Evolutionary conservation across 2,888 invertebrate species (phyloP).

Genomic region (Iphiclides podalirius): DNA sequence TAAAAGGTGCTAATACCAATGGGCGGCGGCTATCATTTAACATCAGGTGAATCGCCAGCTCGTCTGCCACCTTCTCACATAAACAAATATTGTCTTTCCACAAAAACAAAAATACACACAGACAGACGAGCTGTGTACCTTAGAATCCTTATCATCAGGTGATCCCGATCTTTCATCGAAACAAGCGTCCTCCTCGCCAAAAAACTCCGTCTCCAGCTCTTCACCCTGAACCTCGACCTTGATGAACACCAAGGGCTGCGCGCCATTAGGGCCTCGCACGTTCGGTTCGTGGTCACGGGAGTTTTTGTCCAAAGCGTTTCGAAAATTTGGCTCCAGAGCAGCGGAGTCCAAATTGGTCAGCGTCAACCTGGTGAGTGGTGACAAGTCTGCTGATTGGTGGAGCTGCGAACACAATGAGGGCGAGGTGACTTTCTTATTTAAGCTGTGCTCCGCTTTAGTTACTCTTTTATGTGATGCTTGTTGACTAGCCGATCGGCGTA

Average conservation of each 20-base stretch:
- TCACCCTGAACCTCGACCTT: constrained; percentile 39
- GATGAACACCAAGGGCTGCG: constrained; percentile 33
- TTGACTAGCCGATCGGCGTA: too few species aligned
- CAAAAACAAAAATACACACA: too few species aligned
- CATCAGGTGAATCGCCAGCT: too few species aligned
- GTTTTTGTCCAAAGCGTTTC: not conserved
- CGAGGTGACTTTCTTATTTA: too few species aligned
- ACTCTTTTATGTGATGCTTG: too few species aligned
- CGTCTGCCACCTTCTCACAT: too few species aligned
- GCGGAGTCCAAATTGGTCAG: not conserved
- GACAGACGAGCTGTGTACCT: constrained; percentile 29
- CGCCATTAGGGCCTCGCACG: not conserved
- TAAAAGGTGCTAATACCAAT: too few species aligned
- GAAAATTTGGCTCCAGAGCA: not conserved
- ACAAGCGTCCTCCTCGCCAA: constrained; percentile 26
- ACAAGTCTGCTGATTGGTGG: constrained; percentile 17
- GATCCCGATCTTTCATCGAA: constrained; percentile 7
- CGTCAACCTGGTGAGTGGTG: constrained; percentile 7
- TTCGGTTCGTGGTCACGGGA: not conserved
- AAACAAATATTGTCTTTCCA: too few species aligned
- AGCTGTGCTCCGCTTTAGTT: too few species aligned
- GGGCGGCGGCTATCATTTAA: too few species aligned
- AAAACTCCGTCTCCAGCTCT: constrained; percentile 18
- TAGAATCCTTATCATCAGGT: constrained; percentile 26
- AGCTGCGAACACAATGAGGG: too few species aligned